Percentiles rank a stretch among this genome's conserved stretches.
These are phyloP conservation scores for Periophthalmus modestus DNA, from an alignment of 2,113 vertebrate species.

Conservation along the genomic window DNA sequence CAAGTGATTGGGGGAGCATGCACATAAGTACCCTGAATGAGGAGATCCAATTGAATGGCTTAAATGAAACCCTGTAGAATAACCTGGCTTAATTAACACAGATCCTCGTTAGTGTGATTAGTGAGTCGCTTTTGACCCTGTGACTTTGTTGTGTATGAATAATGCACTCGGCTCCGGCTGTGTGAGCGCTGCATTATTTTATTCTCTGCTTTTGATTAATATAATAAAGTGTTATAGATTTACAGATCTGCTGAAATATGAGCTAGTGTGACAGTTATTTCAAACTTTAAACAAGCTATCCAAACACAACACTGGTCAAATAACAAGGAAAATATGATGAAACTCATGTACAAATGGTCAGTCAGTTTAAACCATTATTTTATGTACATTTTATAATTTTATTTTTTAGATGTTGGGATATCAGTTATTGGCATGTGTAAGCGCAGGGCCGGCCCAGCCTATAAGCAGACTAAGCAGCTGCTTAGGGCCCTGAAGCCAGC, in stretches of 20 bases:
- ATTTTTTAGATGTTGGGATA: too few relatives aligned
- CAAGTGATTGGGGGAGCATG: slow-evolving; percentile 8
- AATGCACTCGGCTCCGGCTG: not conserved
- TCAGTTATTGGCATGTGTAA: too few relatives aligned
- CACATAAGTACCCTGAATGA: slow-evolving; percentile 13
- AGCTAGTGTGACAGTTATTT: not conserved
- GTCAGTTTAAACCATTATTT: too few relatives aligned
- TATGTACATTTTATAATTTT: too few relatives aligned
- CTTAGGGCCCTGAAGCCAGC: too few relatives aligned
- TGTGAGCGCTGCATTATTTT: too few relatives aligned
- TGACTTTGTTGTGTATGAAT: slow-evolving; percentile 15
- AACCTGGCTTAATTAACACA: slow-evolving; percentile 30
- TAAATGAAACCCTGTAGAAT: slow-evolving; percentile 34
- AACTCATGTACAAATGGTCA: too few relatives aligned
- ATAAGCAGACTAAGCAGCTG: too few relatives aligned
- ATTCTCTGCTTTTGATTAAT: not conserved
- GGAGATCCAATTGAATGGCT: slow-evolving; percentile 20
- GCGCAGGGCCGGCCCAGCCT: too few relatives aligned
- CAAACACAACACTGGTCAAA: not conserved
- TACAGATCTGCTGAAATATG: not conserved
- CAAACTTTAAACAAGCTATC: not conserved
- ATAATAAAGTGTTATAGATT: not conserved
- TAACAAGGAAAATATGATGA: not conserved
- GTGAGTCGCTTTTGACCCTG: slow-evolving; percentile 18
- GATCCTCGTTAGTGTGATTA: slow-evolving; percentile 35